A percentile compares a stretch with the other conserved stretches of the same genome.
phyloP scores from a whole-genome alignment of 1,140 invertebrate species.

The Cyphomyrmex costatus region DNA sequence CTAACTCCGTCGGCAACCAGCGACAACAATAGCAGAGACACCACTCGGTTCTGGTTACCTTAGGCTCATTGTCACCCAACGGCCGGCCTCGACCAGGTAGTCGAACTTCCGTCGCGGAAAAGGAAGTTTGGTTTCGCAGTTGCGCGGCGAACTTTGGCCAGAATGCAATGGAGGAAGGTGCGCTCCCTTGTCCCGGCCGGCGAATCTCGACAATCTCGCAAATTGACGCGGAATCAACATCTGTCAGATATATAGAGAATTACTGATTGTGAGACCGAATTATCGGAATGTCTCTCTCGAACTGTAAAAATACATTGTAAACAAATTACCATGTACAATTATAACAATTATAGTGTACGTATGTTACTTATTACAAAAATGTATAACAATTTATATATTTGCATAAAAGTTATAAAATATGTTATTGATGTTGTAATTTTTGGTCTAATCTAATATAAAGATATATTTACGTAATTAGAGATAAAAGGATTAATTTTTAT shows the following conservation, averaged over 20 bases:
- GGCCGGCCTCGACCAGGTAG: conserved; percentile 35
- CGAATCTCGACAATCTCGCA: conserved; percentile 51
- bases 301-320: neutral
- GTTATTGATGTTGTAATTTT: no score
- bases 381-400: no score
- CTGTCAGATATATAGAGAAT: no score
- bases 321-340: no score
- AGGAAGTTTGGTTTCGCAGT: conserved; percentile 69
- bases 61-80: conserved; percentile 71
- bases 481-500: no score
- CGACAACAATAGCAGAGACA: conserved; percentile 55
- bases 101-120: conserved; percentile 71
- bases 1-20: conserved; percentile 58
- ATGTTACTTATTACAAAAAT: no score
- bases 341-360: no score
- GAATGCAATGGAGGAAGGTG: conserved; percentile 17
- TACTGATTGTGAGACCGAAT: no score
- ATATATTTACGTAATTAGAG: no score
- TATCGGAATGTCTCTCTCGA: no score
- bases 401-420: no score
- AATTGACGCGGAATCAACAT: conserved; percentile 51
- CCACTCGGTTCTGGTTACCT: conserved; percentile 63
- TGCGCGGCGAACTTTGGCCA: conserved; percentile 54
- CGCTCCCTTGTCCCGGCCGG: conserved; percentile 50
- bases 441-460: no score